Evolutionary conservation across 2,113 vertebrate genomes (phyloP), one percentile per base, ranked within the genome.

Genomic region (Promerops cafer): DNA sequence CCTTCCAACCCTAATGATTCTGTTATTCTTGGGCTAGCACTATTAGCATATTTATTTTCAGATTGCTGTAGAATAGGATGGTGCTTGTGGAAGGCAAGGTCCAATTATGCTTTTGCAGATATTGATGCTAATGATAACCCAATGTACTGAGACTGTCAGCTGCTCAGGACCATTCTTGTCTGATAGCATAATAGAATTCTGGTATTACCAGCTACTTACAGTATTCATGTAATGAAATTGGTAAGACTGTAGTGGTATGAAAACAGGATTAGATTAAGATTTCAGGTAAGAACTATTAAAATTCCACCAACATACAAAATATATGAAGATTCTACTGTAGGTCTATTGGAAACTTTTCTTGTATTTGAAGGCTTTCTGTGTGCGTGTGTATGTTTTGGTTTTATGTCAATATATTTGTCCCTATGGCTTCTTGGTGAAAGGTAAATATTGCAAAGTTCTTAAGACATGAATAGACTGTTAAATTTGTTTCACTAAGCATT

Each of bases 341-440:
- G 0, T 54, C 20, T 79, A 17, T 24, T 49, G 35, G 40, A 72
- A 69, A 74, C 6, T 20, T 49, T 10, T 39, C 10, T n/a, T 83
- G n/a, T 17, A 35, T 31, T 72, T 87, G 13, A 16, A 54, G 28
- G 20, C 7, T 68, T 84, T 83, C 50, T 79, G 21, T 66, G 4
- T 10, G 2, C 0, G 0, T 16, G 7, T 9, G 31, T 52, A 6
- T 47, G 2, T 81, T 59, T 69, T n/a, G 16, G 4, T 28, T 87
- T 87, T 79, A 16, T 45, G 28, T 14, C 31, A 49, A 7, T 35
- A 20, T 13, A 8, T 86, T 89, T 88, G 19, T 39, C 52, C 7
- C 13, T 27, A 6, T 13, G 37, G 16, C 10, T 49, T 71, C 40
- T 74, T 72, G 45, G 3, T 42, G 75, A 91, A 75, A 69, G 7